These are phyloP conservation scores for Erythrolamprus reginae DNA, from an alignment of 2,113 vertebrate genomes.

Conservation along the genomic window DNA sequence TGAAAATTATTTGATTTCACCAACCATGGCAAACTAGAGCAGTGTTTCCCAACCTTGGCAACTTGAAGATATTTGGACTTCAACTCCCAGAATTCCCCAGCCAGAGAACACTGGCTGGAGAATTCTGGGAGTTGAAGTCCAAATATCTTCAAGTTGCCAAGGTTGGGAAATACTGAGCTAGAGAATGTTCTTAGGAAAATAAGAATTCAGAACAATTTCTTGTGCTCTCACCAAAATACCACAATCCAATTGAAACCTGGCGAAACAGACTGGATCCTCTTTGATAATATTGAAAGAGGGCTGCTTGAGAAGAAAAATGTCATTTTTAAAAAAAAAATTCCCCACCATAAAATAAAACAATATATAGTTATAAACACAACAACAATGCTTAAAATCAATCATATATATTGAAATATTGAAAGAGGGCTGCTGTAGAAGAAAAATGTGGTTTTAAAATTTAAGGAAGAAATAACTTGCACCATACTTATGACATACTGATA, in stretches of 20 bases:
- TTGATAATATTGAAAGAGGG: background rate
- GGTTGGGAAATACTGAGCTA: too few species aligned
- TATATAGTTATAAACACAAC: too few species aligned
- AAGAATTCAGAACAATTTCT: background rate
- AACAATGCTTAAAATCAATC: too few species aligned
- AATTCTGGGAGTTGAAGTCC: too few species aligned
- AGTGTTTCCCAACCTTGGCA: too few species aligned
- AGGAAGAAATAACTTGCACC: background rate
- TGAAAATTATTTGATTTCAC: background rate
- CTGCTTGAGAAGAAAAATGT: background rate
- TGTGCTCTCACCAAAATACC: background rate
- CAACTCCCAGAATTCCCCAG: too few species aligned
- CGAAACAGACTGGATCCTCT: background rate
- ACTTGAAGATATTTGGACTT: too few species aligned
- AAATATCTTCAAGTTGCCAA: too few species aligned
- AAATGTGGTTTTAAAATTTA: background rate
- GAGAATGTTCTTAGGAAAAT: background rate
- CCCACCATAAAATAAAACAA: too few species aligned
- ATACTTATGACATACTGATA: background rate
- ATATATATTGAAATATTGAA: too few species aligned
- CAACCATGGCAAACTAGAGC: background rate
- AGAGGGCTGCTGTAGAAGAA: background rate
- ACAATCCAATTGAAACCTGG: background rate
- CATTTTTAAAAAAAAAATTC: background rate
- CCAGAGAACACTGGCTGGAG: too few species aligned